Percentiles rank a stretch among this genome's conserved stretches.
These are phyloP conservation scores for Galagoides demidoff DNA, from an alignment of 2,797 vertebrate species.

Conservation along the genomic window DNA sequence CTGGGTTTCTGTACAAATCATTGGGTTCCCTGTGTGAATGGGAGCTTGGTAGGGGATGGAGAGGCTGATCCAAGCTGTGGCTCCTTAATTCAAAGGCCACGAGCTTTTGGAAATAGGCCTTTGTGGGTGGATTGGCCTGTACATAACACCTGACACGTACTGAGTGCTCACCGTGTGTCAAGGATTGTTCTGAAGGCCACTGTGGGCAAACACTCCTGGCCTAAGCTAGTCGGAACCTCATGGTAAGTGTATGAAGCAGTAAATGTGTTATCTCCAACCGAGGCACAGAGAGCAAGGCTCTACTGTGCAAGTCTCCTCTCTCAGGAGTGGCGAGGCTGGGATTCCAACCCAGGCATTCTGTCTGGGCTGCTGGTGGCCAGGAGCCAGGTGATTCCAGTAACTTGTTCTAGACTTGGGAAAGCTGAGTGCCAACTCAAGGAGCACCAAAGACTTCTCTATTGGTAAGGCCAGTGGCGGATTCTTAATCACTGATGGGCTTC, in stretches of 20 bases:
- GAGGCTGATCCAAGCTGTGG: background rate
- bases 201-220: background rate
- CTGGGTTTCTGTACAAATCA: background rate
- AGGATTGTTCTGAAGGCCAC: background rate
- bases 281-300: background rate
- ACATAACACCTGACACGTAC: background rate
- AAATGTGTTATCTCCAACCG: background rate
- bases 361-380: background rate
- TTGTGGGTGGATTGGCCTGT: background rate
- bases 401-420: background rate
- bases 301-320: background rate
- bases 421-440: background rate
- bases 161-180: background rate
- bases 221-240: background rate
- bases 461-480: background rate
- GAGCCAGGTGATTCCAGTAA: background rate
- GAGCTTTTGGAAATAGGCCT: background rate
- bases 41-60: background rate
- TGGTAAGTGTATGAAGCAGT: background rate
- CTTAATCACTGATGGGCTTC: background rate
- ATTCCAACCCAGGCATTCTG: background rate
- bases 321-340: background rate
- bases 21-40: background rate
- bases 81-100: background rate
- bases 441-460: background rate